Conservation (phyloP, 2,888 invertebrate genomes). For the Thecophora atra region DNA sequence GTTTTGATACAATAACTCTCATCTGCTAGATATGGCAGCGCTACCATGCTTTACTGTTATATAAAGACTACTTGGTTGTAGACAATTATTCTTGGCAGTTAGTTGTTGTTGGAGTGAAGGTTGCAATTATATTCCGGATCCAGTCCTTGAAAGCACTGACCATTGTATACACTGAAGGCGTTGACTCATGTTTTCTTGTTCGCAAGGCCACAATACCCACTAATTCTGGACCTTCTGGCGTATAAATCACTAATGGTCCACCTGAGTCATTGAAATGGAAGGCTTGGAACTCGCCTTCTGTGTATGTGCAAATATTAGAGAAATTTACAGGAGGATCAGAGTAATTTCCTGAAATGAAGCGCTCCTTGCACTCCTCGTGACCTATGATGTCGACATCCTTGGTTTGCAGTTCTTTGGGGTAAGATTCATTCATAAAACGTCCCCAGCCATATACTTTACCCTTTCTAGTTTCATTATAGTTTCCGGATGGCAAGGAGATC, state of each 20-base stretch:
- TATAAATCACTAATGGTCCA: conserved; percentile 57
- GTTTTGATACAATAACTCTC: too few species aligned
- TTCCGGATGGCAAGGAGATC: conserved; percentile 6
- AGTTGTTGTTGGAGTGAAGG: background rate
- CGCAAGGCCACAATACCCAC: conserved; percentile 69
- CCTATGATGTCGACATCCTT: background rate
- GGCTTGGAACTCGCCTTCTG: conserved; percentile 49
- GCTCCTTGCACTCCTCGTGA: background rate
- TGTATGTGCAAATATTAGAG: conserved; percentile 55
- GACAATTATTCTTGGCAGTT: too few species aligned
- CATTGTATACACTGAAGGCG: conserved; percentile 66
- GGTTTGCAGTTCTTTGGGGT: background rate
- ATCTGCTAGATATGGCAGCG: too few species aligned
- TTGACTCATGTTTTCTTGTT: conserved; percentile 45
- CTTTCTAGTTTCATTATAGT: conserved; percentile 32
- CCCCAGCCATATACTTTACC: background rate
- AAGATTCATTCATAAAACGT: background rate
- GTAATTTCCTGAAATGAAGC: conserved; percentile 37
- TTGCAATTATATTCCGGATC: conserved; percentile 47
- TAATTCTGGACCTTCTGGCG: conserved; percentile 48
- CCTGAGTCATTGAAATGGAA: conserved; percentile 43
- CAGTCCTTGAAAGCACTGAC: conserved; percentile 65
- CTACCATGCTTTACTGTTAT: too few species aligned
- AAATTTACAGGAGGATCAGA: conserved; percentile 39
- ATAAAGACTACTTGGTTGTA: too few species aligned